Percentiles rank a stretch among this genome's conserved stretches.
Conservation (phyloP, 37 sponge, comb jelly and placozoan species). For the Chondrosia reniformis region DNA sequence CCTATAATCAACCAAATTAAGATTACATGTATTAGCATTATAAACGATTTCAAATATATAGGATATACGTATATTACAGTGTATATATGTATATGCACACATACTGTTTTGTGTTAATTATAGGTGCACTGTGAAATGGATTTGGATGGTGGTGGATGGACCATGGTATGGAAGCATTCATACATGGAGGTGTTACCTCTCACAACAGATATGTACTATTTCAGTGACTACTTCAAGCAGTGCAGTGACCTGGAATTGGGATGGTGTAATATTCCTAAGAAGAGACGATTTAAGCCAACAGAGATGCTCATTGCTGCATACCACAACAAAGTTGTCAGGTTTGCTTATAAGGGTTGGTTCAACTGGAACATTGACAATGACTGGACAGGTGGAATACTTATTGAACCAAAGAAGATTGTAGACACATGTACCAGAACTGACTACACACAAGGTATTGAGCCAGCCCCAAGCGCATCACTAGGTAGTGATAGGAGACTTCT, state of each 20-base stretch:
- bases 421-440: background rate
- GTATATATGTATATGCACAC: no score
- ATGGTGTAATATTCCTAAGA: conserved; percentile 31
- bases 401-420: conserved; percentile 9
- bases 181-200: conserved; percentile 33
- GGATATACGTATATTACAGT: no score
- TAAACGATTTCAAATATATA: no score
- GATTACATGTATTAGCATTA: no score
- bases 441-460: background rate
- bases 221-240: conserved; percentile 5
- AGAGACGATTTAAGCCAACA: conserved; percentile 21
- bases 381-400: conserved; percentile 27
- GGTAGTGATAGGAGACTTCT: background rate
- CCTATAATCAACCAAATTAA: no score
- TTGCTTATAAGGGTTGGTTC: conserved; percentile 32
- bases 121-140: conserved; percentile 24
- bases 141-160: conserved; percentile 28
- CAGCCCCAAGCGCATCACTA: conserved; percentile 14
- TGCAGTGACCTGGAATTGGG: conserved; percentile 14
- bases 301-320: conserved; percentile 24
- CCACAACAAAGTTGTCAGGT: background rate
- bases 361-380: conserved; percentile 33
- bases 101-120: no score
- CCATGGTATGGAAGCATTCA: conserved; percentile 31
- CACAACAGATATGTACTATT: conserved; percentile 25